Evolutionary conservation across 1,140 invertebrate species (phyloP), one percentile per base, ranked within the genome.

Genomic region (Papilio machaon): DNA sequence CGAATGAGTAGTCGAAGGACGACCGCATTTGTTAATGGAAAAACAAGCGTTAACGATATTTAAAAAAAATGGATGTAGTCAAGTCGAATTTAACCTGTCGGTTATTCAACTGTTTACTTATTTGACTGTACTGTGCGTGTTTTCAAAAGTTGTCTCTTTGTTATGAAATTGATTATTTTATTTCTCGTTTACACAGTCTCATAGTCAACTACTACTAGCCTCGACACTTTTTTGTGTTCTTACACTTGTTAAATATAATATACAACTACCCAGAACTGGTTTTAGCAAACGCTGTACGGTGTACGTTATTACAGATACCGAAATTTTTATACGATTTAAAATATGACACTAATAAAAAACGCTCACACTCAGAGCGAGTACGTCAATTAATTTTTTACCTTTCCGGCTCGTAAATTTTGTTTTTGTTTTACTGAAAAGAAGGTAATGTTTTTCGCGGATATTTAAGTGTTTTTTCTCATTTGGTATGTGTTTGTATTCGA

Each of bases 201-300:
- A 60, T 2, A 49, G 54, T 58, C 54, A 30, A 64, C 60, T 30
- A 13, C 23, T 13, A 30, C 23, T 30, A 30, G 5, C 23, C 60
- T 64, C 23, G 11, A 64, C 13, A 35, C 9, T 30, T 64, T 60
- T 35, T 64, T 64, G 11, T 30, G 60, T 64, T 64, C 60, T 64
- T 30, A 64, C 23, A 15, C 23, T 64, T 30, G 60, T 30, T 64
- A 64, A 60, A 60, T 60, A 60, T 64, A 64, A 64, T 64, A 52
- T 52, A 52, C 49, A 52, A 64, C 15, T 35, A 30, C 9, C 3
- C 30, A 17, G 30, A 70, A 38, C 64, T 1, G 23, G 60, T 64
- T 64, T 64, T 64, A 58, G 54, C 1, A 58, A 58, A 58, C 54
- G 54, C 6, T 58, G 54, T n/a, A 9, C 54, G 54, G n/a, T 58